Base-by-base conservation (phyloP, 2,113 vertebrate genomes). In the Pygoscelis antarcticus region DNA sequence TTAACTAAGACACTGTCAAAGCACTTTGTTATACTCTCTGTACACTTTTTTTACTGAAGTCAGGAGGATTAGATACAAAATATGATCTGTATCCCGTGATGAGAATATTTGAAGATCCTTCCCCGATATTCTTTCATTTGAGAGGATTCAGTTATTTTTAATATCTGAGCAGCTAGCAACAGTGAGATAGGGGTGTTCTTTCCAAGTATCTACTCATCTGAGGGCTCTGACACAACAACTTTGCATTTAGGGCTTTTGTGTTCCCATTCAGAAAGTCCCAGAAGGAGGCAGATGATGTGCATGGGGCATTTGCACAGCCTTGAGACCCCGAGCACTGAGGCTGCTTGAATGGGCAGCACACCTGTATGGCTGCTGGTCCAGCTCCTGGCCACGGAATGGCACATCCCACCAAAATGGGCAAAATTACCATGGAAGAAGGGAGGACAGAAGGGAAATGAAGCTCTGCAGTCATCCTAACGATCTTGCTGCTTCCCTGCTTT, bases 1-100 rank as follows among this genome's bases (percentile, higher is more conserved):
- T 93, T 89, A 96, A 94, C 91, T 80, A 80, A 93, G 75, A 47
- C 75, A 34, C 40, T 77, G 80, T 89, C 81, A 83, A 96, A 87
- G 87, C 57, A 40, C 72, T 95, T 96, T 79, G 71, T 66, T 87
- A 70, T n/a, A 49, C 27, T 51, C 52, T n/a, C 54, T 38, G 62
- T 52, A 57, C 5, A 12, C 8, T 91, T 87, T 80, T 71, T 87
- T 80, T 54, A 77, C 46, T 62, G 49, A 82, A 77, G 36, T 62
- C 6, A 3, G 70, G 10, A 85, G 51, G 36, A 65, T 52, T 90
- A 54, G 68, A 74, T 64, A 87, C 51, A 83, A 96, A 91, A 85
- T 80, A 58, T 13, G 49, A 94, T 57, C 91, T 85, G 68, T 57
- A 76, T 89, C 38, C 66, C 19, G 6, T 44, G 66, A 85, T 62